Conservation (phyloP, 2,888 invertebrate genomes). For the Steinernema carpocapsae region DNA sequence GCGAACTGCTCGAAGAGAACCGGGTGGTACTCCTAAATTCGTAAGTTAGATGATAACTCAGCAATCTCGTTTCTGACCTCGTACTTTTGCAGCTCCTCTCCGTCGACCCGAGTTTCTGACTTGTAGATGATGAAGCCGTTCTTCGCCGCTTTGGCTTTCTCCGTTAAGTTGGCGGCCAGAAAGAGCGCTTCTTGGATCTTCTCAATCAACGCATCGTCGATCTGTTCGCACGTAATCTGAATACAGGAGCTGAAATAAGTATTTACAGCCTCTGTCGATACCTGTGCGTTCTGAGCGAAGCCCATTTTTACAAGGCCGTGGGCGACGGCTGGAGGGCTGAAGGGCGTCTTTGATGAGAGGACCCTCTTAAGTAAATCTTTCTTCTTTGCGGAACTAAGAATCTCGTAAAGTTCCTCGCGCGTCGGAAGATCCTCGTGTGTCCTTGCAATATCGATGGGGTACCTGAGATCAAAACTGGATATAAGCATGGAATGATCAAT, state of each 20-base stretch:
- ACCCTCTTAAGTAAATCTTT: conserved; percentile 41
- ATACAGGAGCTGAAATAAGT: neutral
- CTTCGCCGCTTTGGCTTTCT: neutral
- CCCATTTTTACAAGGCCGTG: conserved; percentile 11
- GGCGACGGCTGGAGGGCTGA: conserved; percentile 41
- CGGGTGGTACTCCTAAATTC: conserved; percentile 95
- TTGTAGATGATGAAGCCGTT: conserved; percentile 48
- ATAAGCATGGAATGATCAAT: neutral
- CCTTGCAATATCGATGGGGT: neutral
- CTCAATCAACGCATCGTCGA: neutral
- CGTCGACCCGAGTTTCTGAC: conserved; percentile 73
- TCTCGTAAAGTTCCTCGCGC: neutral
- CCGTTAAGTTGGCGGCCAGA: neutral
- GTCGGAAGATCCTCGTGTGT: neutral
- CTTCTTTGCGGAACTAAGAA: conserved; percentile 1
- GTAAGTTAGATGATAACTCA: conserved; percentile 39
- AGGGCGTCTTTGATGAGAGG: conserved; percentile 42
- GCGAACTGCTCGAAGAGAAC: conserved; percentile 78
- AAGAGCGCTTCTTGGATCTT: neutral
- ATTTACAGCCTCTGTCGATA: neutral
- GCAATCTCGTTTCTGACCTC: no score
- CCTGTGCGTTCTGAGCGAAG: conserved; percentile 7
- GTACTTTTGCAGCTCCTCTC: conserved; percentile 41
- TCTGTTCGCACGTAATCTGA: neutral
- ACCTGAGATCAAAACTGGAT: neutral